Base-by-base conservation (phyloP, 2,113 vertebrate genomes). In the Nyctibius bracteatus region DNA sequence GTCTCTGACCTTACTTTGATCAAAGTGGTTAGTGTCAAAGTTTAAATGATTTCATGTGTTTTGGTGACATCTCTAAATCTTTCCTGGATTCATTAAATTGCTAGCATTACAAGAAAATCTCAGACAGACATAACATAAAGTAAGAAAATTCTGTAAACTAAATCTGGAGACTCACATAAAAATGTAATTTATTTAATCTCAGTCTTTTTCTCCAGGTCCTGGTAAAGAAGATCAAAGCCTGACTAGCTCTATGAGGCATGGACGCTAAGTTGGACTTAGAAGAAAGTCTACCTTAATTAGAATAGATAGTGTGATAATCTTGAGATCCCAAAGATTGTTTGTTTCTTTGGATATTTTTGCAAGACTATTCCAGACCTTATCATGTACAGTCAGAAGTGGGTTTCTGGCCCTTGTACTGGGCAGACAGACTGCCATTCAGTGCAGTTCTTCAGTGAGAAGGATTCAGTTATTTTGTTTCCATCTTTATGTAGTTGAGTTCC, bases 1-100 rank as follows among this genome's bases (percentile, higher is more conserved):
- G 58, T 94, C 77, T 91, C 72, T 93, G 92, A 97, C 92, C 91
- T 96, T 90, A 90, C 46, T 87, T n/a, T 93, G 87, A 95, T 89
- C 78, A 91, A 95, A 94, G 58, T 33, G 13, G 65, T 87, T 90
- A 95, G 37, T 92, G 87, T 90, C 73, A 85, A 95, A 90, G 75
- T 92, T 96, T 94, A 94, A 96, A 90, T 92, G 21, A 35, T 88
- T 97, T 94, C 79, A 71, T 33, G 52, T 77, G 41, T 62, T 86
- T 91, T 57, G 24, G n/a, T 89, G 88, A 81, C 67, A 90, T 72
- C 55, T 88, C 65, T 95, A 85, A 97, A 92, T 91, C 6, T 82
- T 92, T 92, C 41, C 84, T 57, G 24, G 6, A 75, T 78, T 93
- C 65, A 89, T 58, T 91, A 83, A 81, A 87, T 81, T 90, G 72